Percentiles rank a stretch among this genome's conserved stretches.
Conservation (phyloP, 2,888 invertebrate genomes). For the Callyntrura sp. region DNA sequence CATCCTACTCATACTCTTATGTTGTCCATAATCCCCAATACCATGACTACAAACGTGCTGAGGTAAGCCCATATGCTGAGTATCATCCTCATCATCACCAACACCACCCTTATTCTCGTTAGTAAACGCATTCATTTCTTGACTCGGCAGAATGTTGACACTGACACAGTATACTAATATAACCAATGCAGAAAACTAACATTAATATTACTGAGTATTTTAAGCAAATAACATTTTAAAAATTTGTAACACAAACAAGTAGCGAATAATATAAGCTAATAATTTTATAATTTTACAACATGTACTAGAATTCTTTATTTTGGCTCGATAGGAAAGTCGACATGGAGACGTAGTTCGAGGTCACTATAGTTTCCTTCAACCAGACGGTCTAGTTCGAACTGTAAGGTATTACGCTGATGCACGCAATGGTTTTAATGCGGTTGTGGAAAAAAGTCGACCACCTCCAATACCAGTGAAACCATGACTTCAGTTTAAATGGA, state of each 20-base stretch:
- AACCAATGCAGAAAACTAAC: too few relatives aligned
- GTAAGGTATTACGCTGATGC: slow-evolving; percentile 74
- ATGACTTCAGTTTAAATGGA: too few relatives aligned
- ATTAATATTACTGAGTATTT: too few relatives aligned
- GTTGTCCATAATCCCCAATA: slow-evolving; percentile 69
- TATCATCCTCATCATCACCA: slow-evolving; percentile 31
- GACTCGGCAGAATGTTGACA: too few relatives aligned
- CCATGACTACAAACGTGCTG: slow-evolving; percentile 68
- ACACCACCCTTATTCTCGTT: not conserved
- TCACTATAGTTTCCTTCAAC: slow-evolving; percentile 74
- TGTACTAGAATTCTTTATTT: slow-evolving; percentile 3
- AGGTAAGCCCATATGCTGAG: slow-evolving; percentile 72
- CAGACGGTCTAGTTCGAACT: slow-evolving; percentile 76
- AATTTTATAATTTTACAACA: slow-evolving; percentile 49
- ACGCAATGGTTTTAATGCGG: slow-evolving; percentile 76
- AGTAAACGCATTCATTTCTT: too few relatives aligned
- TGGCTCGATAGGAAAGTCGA: slow-evolving; percentile 64
- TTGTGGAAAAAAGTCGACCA: slow-evolving; percentile 71
- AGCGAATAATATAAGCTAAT: slow-evolving; percentile 20
- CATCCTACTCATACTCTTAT: slow-evolving; percentile 68
- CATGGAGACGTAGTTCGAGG: slow-evolving; percentile 69
- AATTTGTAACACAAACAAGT: not conserved
- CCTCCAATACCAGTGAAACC: slow-evolving; percentile 18
- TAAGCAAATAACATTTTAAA: too few relatives aligned
- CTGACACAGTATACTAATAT: too few relatives aligned